Conservation (phyloP, 2,113 vertebrate genomes). For the Leucoraja erinaceus region DNA sequence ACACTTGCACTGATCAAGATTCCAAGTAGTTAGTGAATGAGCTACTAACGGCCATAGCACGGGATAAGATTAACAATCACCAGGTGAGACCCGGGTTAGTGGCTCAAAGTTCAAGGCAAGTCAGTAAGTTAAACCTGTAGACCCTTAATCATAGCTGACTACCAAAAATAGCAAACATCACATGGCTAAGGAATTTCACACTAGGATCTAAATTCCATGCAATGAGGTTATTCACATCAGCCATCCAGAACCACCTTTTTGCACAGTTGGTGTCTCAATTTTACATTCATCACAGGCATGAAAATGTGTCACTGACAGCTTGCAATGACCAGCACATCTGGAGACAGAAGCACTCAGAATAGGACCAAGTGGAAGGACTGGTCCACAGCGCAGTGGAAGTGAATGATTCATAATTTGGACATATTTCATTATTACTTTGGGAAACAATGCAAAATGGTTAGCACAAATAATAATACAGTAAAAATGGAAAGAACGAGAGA, state of each 20-base stretch:
- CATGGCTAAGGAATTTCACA: constrained; percentile 15
- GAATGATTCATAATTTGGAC: not conserved
- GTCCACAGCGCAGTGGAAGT: not conserved
- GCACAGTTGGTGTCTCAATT: not conserved
- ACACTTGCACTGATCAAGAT: not conserved
- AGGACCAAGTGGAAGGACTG: not conserved
- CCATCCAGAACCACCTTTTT: not conserved
- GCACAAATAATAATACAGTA: too few species aligned
- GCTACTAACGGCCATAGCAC: not conserved
- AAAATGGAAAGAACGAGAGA: too few species aligned
- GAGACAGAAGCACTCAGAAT: not conserved
- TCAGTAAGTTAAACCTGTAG: not conserved
- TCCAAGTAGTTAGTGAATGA: not conserved
- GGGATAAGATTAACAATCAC: not conserved
- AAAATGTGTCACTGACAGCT: not conserved
- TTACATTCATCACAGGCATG: not conserved
- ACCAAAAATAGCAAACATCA: not conserved
- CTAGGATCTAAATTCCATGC: not conserved
- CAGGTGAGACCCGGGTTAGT: not conserved
- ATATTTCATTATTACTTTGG: too few species aligned
- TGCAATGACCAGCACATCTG: not conserved
- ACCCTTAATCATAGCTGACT: not conserved
- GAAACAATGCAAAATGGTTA: too few species aligned
- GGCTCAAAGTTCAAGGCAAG: not conserved
- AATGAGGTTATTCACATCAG: not conserved